Conservation (phyloP, 2,797 vertebrate genomes). For the Bryconaethiops microstoma region DNA sequence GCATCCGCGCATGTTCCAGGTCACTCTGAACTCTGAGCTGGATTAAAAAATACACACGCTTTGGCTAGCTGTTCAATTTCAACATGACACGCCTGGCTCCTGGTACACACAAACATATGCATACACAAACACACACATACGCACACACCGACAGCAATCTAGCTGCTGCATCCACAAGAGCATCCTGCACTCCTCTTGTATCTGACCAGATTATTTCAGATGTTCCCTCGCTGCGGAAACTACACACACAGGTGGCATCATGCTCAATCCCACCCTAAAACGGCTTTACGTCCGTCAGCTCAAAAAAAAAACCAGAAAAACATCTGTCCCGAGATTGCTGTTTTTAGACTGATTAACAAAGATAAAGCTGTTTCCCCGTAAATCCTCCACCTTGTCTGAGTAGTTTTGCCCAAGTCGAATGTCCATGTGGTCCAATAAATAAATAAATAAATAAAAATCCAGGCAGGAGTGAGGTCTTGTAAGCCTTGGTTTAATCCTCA, state of each 20-base stretch:
- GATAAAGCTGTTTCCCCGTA: conserved; percentile 60
- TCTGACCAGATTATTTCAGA: conserved; percentile 65
- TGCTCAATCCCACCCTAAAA: conserved; percentile 65
- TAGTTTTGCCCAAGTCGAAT: conserved; percentile 59
- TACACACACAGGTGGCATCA: conserved; percentile 66
- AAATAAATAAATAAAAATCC: neutral
- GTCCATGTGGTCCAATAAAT: conserved; percentile 27
- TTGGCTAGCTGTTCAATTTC: conserved; percentile 56
- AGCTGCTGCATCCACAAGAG: conserved; percentile 52
- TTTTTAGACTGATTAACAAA: conserved; percentile 69
- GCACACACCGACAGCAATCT: conserved; percentile 51
- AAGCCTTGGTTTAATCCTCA: conserved; percentile 55
- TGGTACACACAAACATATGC: neutral
- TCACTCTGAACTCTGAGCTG: conserved; percentile 34
- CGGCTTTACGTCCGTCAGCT: conserved; percentile 62
- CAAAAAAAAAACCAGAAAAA: conserved; percentile 57
- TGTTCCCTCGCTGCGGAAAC: conserved; percentile 46
- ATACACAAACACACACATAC: conserved; percentile 1
- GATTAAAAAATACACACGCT: conserved; percentile 40
- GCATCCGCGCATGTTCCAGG: neutral
- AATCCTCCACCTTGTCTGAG: conserved; percentile 69
- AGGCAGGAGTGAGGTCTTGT: conserved; percentile 57
- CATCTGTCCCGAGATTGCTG: conserved; percentile 72
- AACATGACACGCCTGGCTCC: conserved; percentile 46
- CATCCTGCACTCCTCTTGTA: conserved; percentile 53